phyloP scores from a whole-genome alignment of 2,113 vertebrate species.

The Salvelinus alpinus region DNA sequence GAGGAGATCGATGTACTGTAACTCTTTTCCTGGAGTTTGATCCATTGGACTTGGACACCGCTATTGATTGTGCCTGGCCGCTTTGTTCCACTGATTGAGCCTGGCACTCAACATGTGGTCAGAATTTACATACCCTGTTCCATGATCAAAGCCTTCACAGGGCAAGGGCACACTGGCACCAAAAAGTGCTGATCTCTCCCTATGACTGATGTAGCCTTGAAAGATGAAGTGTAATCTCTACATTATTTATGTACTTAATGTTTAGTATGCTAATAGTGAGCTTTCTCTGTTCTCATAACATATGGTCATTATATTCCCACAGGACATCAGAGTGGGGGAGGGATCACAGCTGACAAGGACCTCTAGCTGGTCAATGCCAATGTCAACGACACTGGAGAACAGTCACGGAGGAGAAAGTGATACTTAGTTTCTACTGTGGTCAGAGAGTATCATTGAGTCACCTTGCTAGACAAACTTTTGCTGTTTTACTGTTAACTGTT shows the following conservation, averaged over 20 bases:
- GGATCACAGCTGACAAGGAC: constrained; percentile 25
- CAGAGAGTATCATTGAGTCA: too few relatives aligned
- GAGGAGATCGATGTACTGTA: constrained; percentile 15
- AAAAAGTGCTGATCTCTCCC: constrained; percentile 56
- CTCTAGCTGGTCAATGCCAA: not conserved
- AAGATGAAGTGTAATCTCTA: constrained; percentile 43
- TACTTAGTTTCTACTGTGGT: too few relatives aligned
- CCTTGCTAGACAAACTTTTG: too few relatives aligned
- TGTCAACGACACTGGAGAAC: constrained; percentile 7
- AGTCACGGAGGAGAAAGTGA: constrained; percentile 1
- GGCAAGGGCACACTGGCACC: constrained; percentile 39
- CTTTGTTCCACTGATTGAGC: constrained; percentile 57
- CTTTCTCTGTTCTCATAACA: constrained; percentile 33
- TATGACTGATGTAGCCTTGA: constrained; percentile 52
- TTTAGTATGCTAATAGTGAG: constrained; percentile 56
- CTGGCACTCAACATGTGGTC: constrained; percentile 42
- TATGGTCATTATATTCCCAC: constrained; percentile 30
- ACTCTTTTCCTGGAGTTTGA: constrained; percentile 3
- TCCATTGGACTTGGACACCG: constrained; percentile 17
- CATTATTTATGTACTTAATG: constrained; percentile 59
- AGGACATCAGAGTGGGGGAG: not conserved
- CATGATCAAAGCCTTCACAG: constrained; percentile 47
- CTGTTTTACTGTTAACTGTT: too few relatives aligned
- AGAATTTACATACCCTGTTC: constrained; percentile 52
- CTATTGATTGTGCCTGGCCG: constrained; percentile 30